Evolutionary conservation across 1,140 invertebrate genomes (phyloP), one percentile per base, ranked within the genome.

Genomic region (Notospermus geniculatus): DNA sequence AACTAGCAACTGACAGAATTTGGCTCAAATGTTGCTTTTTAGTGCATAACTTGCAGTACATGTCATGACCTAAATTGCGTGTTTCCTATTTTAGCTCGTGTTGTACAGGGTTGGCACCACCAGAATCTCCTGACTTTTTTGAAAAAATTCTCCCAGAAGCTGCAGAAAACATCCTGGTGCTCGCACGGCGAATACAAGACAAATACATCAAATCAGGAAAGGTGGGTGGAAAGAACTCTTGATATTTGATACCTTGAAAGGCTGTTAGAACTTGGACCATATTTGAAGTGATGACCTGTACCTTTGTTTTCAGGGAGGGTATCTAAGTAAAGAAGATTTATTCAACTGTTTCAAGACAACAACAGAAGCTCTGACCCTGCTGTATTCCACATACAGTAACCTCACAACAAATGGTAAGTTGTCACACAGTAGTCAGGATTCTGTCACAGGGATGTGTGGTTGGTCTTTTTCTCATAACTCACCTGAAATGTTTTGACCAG

Each of bases 141-240:
- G 60, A 62, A 11, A 62, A 62, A 17, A 64, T 67, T n/a, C 57
- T 76, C 19, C 74, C 74, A 7, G 62, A 68, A 22, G 67, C 67
- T 19, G 54, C 64, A 23, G 67, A 73, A 28, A 70, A 71, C 55
- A 59, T 74, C 29, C 68, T 74, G 29, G 66, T 76, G 25, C 57
- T 76, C 23, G 57, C 63, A 11, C 57, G 71, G n/a, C 61, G 68
- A 45, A 65, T 76, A 1, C 68, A 74, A 32, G 64, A 64, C 9
- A 62, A 64, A 54, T 55, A 52, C 32, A 30, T 60, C 5, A 53
- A 54, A 54, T 30, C 58, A 54, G 13, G 11, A n/a, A n/a, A n/a
- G n/a, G n/a, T n/a, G 11, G 11, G n/a, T 13, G 23, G n/a, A 28
- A 56, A 28, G 19, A 9, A 28, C 4, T 29, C 27, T 4, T 25